A percentile compares a stretch with the other conserved stretches of the same genome.
phyloP scores from a whole-genome alignment of 2,113 vertebrate genomes.

The Pedionomus torquatus region DNA sequence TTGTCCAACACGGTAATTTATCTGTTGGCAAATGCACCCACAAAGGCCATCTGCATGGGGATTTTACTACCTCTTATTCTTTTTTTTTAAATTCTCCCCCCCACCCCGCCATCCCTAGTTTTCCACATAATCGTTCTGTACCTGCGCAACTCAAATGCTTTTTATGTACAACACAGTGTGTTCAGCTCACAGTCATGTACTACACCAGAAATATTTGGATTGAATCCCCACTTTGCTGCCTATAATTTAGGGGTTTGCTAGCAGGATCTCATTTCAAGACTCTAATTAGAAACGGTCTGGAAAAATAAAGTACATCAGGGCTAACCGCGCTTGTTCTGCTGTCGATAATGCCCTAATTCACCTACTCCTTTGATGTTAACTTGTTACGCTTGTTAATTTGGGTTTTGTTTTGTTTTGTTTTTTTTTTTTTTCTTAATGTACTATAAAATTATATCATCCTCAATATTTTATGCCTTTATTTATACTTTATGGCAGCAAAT shows the following conservation, averaged over 20 bases:
- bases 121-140: not conserved
- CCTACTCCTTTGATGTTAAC: conserved; percentile 35
- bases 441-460: conserved; percentile 60
- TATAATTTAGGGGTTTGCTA: conserved; percentile 13
- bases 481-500: conserved; percentile 44
- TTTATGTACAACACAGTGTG: not conserved
- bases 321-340: not conserved
- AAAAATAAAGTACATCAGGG: conserved; percentile 34
- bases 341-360: conserved; percentile 14
- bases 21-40: not conserved
- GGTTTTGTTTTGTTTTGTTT: too few species aligned
- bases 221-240: not conserved
- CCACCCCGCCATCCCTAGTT: fast-evolving
- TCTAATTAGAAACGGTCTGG: conserved; percentile 51
- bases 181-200: not conserved
- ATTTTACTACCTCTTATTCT: not conserved
- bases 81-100: not conserved
- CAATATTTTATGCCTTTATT: conserved; percentile 61
- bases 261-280: conserved; percentile 27
- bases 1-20: not conserved
- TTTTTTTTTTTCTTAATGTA: conserved; percentile 49
- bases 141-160: not conserved
- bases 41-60: not conserved
- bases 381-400: conserved; percentile 37
- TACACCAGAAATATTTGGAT: not conserved